A percentile compares a stretch with the other conserved stretches of the same genome.
These are phyloP conservation scores for Ursus arctos DNA, from an alignment of 2,113 vertebrate species.

Conservation along the genomic window DNA sequence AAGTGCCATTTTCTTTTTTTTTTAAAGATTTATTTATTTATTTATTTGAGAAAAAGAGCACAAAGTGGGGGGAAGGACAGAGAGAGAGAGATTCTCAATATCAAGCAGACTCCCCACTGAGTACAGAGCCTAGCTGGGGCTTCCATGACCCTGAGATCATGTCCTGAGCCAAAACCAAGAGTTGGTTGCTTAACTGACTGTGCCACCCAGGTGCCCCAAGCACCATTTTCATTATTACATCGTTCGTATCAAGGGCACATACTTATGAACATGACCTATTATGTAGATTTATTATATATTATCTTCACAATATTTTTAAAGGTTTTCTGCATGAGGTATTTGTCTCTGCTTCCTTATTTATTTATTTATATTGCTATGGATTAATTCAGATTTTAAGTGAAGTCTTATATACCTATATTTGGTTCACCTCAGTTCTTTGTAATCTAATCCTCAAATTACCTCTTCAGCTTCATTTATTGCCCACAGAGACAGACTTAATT, in stretches of 20 bases:
- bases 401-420: not conserved
- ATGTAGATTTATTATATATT: not conserved
- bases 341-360: not conserved
- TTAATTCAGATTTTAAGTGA: not conserved
- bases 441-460: not conserved
- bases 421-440: not conserved
- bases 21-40: not conserved
- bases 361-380: not conserved
- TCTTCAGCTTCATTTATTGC: not conserved
- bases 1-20: not conserved
- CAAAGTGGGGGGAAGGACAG: not conserved
- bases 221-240: not conserved
- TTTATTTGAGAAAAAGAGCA: not conserved
- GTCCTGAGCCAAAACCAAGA: not conserved
- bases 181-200: not conserved
- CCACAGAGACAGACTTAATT: not conserved
- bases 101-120: not conserved
- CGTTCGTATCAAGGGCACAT: not conserved
- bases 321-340: not conserved
- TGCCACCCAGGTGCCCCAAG: not conserved
- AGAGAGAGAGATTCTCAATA: not conserved
- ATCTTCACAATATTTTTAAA: not conserved
- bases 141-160: not conserved
- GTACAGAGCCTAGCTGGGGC: not conserved
- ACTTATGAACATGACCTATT: not conserved